These are phyloP conservation scores for Coleophora flavipennella DNA, from an alignment of 2,888 invertebrate species.

Conservation along the genomic window DNA sequence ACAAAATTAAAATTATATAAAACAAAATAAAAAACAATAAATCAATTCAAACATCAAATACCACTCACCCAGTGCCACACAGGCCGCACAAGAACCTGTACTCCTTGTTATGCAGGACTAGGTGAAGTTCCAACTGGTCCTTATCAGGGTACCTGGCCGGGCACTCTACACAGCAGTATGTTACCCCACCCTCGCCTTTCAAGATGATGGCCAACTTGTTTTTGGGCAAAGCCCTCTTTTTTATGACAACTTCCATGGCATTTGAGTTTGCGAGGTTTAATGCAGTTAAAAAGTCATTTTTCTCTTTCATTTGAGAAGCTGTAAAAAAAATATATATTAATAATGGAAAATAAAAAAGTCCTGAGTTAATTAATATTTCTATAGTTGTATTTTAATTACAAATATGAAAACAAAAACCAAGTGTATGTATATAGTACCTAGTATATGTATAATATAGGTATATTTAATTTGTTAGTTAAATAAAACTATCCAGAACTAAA, in stretches of 20 bases:
- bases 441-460: too few relatives aligned
- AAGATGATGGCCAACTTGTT: constrained; percentile 83
- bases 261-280: constrained; percentile 7
- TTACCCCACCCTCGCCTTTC: constrained; percentile 76
- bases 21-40: not conserved
- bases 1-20: not conserved
- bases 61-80: constrained; percentile 77
- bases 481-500: too few relatives aligned
- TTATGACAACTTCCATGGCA: constrained; percentile 36
- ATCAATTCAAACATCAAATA: not conserved
- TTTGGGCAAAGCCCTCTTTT: constrained; percentile 70
- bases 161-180: constrained; percentile 84
- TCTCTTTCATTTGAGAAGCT: too few relatives aligned
- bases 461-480: too few relatives aligned
- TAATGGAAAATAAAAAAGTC: too few relatives aligned
- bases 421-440: too few relatives aligned
- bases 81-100: constrained; percentile 82
- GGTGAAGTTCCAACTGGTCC: constrained; percentile 80
- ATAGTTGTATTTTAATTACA: too few relatives aligned
- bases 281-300: too few relatives aligned
- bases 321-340: too few relatives aligned
- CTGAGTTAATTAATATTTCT: too few relatives aligned
- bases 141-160: constrained; percentile 82
- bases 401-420: too few relatives aligned
- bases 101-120: constrained; percentile 82